Evolutionary conservation across 2,888 invertebrate genomes (phyloP).

Genomic region (Drosophila algonquin): DNA sequence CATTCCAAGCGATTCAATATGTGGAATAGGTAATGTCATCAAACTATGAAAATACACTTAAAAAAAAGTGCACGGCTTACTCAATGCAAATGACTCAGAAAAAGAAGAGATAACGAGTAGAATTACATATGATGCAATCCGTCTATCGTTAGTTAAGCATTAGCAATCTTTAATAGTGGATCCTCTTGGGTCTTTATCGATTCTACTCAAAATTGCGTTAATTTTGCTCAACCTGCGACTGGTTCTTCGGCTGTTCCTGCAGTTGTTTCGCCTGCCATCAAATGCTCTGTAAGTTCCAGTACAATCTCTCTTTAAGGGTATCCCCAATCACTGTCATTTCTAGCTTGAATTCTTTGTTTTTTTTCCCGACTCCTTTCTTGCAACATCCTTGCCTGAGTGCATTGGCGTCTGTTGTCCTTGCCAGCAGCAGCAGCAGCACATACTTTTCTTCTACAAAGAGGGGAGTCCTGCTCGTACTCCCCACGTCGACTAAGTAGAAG

Average conservation of each 20-base stretch:
- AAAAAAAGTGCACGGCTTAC: too few relatives aligned
- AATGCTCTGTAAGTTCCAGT: background rate
- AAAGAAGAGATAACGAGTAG: too few relatives aligned
- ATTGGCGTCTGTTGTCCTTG: constrained; percentile 78
- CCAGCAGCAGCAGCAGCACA: constrained; percentile 37
- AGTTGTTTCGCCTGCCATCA: too few relatives aligned
- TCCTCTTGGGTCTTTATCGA: background rate
- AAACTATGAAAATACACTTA: constrained; percentile 4
- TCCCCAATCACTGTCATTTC: constrained; percentile 15
- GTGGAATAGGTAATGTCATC: background rate
- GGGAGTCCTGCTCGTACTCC: constrained; percentile 5
- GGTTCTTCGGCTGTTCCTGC: too few relatives aligned
- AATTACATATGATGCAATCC: too few relatives aligned
- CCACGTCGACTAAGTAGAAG: constrained; percentile 2
- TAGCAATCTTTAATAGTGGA: background rate
- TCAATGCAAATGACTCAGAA: too few relatives aligned
- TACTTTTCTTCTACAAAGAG: constrained; percentile 24
- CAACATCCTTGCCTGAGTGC: constrained; percentile 67
- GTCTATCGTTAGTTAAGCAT: background rate
- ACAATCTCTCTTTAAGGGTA: constrained; percentile 7
- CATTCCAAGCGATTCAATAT: constrained; percentile 18
- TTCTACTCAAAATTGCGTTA: too few relatives aligned
- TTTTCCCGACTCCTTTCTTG: constrained; percentile 16
- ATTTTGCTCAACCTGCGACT: too few relatives aligned
- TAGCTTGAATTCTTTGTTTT: background rate